Evolutionary conservation across 92 coral and sea anemone genomes (phyloP).

Genomic region (Virgularia gustaviana): DNA sequence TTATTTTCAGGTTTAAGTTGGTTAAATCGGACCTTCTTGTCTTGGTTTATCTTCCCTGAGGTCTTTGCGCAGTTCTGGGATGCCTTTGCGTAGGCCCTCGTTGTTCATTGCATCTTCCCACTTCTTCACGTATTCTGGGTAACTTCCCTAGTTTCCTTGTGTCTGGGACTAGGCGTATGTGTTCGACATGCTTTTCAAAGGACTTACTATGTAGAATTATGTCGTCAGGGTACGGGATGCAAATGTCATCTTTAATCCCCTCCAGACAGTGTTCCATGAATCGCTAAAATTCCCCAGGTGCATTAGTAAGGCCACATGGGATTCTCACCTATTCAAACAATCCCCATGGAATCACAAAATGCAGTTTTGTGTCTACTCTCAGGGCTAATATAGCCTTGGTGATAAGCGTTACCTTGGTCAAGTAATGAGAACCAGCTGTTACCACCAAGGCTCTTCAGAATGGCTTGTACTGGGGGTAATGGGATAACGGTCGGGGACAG

Average conservation of each 20-base stretch:
- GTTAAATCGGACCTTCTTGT: slow-evolving; percentile 21
- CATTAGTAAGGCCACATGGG: slow-evolving; percentile 46
- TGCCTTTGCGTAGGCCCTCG: slow-evolving; percentile 56
- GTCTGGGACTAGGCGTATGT: slow-evolving; percentile 35
- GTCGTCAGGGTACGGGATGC: slow-evolving; percentile 22
- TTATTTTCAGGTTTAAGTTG: slow-evolving; percentile 47
- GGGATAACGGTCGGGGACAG: too few relatives aligned
- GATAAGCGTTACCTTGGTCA: slow-evolving; percentile 47
- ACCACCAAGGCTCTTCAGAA: too few relatives aligned
- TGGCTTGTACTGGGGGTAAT: too few relatives aligned
- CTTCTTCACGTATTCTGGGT: slow-evolving; percentile 57
- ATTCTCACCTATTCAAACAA: slow-evolving; percentile 48
- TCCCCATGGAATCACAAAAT: slow-evolving; percentile 50
- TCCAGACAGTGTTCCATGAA: slow-evolving; percentile 14
- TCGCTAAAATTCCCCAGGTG: too few relatives aligned
- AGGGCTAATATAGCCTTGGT: slow-evolving; percentile 41
- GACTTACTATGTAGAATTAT: slow-evolving; percentile 21
- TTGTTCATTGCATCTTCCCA: slow-evolving; percentile 61
- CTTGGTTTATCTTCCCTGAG: slow-evolving; percentile 45
- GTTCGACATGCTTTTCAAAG: slow-evolving; percentile 25
- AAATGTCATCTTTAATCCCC: slow-evolving; percentile 19
- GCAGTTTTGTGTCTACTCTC: slow-evolving; percentile 35
- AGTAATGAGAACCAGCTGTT: slow-evolving; percentile 36
- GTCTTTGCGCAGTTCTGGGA: slow-evolving; percentile 29
- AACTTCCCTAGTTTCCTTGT: slow-evolving; percentile 44